Percentiles rank a stretch among this genome's conserved stretches.
Conservation (phyloP, 2,797 vertebrate species). For the Thripadectes ignobilis region DNA sequence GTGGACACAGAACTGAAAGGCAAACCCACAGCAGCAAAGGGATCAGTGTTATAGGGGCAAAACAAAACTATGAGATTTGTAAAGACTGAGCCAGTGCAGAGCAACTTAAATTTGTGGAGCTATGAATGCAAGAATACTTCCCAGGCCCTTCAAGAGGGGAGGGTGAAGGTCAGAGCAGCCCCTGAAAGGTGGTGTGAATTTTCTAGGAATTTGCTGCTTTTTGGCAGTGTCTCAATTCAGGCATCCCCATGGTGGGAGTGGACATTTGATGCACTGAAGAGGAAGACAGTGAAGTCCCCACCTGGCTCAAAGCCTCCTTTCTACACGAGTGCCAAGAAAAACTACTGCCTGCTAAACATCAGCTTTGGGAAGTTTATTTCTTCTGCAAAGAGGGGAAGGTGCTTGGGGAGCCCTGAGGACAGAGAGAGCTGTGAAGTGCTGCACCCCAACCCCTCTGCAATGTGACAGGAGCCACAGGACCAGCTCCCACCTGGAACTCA, state of each 20-base stretch:
- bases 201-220: neutral
- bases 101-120: neutral
- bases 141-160: neutral
- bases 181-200: rapidly evolving
- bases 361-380: neutral
- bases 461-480: rapidly evolving
- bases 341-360: neutral
- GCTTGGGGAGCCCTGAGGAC: neutral
- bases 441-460: neutral
- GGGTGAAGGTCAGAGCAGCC: neutral
- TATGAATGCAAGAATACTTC: neutral
- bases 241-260: neutral
- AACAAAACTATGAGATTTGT: neutral
- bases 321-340: rapidly evolving
- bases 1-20: slow-evolving; percentile 24
- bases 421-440: rapidly evolving
- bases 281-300: neutral
- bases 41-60: rapidly evolving
- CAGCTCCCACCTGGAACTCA: neutral
- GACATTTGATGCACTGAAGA: neutral
- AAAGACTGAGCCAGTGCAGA: neutral
- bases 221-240: neutral
- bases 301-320: neutral
- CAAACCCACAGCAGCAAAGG: neutral
- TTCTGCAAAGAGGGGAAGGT: neutral